Evolutionary conservation across 2,113 vertebrate genomes (phyloP).

Genomic region (Nesoenas mayeri): DNA sequence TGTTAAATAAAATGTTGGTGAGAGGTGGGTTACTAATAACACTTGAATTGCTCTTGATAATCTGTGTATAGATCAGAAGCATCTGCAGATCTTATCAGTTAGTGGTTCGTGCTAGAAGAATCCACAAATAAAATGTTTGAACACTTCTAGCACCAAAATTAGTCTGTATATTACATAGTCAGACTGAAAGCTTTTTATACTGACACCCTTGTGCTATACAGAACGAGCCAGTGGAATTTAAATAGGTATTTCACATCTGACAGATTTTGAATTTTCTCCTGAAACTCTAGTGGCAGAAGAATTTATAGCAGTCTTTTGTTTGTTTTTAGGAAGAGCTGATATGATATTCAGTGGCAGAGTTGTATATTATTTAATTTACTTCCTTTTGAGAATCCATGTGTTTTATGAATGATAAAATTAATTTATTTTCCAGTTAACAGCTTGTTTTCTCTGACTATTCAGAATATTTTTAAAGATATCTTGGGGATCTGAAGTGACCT

Average conservation of each 20-base stretch:
- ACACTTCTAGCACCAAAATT: background rate
- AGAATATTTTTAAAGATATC: background rate
- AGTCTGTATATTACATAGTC: background rate
- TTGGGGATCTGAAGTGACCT: background rate
- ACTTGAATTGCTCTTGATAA: background rate
- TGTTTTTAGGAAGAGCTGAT: background rate
- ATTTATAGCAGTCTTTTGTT: background rate
- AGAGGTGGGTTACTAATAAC: background rate
- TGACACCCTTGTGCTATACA: background rate
- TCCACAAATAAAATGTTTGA: background rate
- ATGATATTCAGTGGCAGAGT: background rate
- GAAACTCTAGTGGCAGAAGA: background rate
- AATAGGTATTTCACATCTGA: background rate
- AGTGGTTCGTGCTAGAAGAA: background rate
- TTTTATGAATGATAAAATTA: background rate
- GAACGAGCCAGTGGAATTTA: background rate
- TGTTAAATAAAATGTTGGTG: background rate
- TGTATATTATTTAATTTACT: background rate
- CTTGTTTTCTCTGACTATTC: background rate
- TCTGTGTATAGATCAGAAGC: background rate
- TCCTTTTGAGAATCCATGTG: background rate
- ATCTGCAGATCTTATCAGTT: background rate
- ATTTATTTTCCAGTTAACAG: background rate
- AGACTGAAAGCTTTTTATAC: background rate
- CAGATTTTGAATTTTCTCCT: background rate